These are phyloP conservation scores for Blomia tropicalis DNA, from an alignment of 2,888 invertebrate species.

Conservation along the genomic window DNA sequence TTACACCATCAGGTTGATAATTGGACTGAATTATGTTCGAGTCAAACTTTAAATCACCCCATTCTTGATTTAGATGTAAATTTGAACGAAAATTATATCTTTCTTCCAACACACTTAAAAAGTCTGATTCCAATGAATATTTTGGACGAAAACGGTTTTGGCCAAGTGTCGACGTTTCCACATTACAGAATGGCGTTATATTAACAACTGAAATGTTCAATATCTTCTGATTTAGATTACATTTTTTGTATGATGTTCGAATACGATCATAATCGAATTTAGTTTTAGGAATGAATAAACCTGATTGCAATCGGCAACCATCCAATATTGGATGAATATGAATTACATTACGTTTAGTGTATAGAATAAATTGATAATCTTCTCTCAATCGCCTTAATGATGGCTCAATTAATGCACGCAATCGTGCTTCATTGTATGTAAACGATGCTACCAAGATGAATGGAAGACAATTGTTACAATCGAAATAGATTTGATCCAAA, in stretches of 20 bases:
- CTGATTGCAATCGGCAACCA: background rate
- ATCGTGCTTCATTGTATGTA: background rate
- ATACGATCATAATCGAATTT: background rate
- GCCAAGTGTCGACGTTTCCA: background rate
- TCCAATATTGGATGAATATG: slow-evolving; percentile 2
- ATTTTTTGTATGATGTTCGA: background rate
- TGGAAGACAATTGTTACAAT: slow-evolving; percentile 1
- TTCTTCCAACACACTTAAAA: background rate
- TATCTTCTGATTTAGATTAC: background rate
- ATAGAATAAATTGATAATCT: no score
- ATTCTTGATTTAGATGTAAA: background rate
- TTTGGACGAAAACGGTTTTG: background rate
- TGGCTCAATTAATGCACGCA: background rate
- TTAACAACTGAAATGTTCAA: background rate
- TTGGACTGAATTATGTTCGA: background rate
- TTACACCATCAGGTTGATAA: background rate
- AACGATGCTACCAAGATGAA: background rate
- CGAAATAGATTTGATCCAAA: no score
- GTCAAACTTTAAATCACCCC: background rate
- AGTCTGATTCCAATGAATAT: background rate
- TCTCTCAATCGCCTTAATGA: no score
- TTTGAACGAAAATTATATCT: background rate
- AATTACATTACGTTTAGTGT: no score
- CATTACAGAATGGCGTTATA: slow-evolving; percentile 3
- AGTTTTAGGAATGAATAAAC: background rate